These are phyloP conservation scores for Nyctibius grandis DNA, from an alignment of 2,797 vertebrate species.

Conservation along the genomic window DNA sequence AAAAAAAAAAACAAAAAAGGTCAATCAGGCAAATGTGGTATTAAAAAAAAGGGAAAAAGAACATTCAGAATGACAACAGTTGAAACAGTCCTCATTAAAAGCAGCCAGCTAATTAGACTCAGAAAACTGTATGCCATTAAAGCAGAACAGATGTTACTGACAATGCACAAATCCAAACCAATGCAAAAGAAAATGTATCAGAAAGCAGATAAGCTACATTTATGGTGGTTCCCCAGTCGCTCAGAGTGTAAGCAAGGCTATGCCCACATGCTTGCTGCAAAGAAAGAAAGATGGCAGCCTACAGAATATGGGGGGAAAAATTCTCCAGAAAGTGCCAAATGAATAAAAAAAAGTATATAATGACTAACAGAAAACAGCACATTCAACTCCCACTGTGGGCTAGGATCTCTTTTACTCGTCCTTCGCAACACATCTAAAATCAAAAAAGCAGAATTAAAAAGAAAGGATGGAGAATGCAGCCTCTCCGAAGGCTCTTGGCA, in stretches of 20 bases:
- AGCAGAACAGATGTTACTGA: conserved; percentile 74
- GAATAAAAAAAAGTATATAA: conserved; percentile 4
- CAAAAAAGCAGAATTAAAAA: background rate
- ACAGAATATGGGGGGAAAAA: conserved; percentile 17
- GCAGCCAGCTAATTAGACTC: conserved; percentile 74
- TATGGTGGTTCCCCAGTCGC: conserved; percentile 42
- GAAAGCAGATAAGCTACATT: conserved; percentile 63
- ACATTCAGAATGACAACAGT: conserved; percentile 87
- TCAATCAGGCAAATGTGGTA: conserved; percentile 91
- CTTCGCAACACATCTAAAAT: background rate
- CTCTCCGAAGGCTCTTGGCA: background rate
- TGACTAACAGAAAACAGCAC: conserved; percentile 66
- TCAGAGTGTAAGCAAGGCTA: conserved; percentile 64
- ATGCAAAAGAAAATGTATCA: conserved; percentile 68
- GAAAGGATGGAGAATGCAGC: background rate
- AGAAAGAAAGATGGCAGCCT: conserved; percentile 57
- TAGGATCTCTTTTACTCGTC: background rate
- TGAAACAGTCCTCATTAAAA: conserved; percentile 79
- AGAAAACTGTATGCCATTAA: conserved; percentile 66
- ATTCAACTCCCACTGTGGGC: conserved; percentile 34
- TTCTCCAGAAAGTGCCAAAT: conserved; percentile 44
- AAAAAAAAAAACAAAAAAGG: conserved; percentile 80
- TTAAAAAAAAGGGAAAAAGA: conserved; percentile 75
- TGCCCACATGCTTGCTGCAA: conserved; percentile 71
- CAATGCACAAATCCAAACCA: conserved; percentile 60